A percentile compares a stretch with the other conserved stretches of the same genome.
These are phyloP conservation scores for Lontra canadensis DNA, from an alignment of 2,113 vertebrate genomes.

Conservation along the genomic window DNA sequence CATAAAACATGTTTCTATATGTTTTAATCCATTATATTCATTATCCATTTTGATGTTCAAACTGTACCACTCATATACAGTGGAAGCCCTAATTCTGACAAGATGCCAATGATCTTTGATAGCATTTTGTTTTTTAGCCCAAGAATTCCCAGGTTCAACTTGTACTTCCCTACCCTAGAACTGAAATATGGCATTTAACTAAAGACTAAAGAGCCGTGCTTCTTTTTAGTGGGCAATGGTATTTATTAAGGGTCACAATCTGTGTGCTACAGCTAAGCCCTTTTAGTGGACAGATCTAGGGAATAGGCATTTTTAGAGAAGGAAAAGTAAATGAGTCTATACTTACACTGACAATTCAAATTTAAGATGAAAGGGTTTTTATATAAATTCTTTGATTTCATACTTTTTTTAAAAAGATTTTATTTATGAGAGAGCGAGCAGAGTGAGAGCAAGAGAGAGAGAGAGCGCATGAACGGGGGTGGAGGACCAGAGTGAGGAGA, in stretches of 20 bases:
- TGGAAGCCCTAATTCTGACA: neutral
- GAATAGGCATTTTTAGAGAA: neutral
- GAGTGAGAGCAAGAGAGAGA: too few relatives aligned
- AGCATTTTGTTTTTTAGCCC: neutral
- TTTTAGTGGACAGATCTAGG: neutral
- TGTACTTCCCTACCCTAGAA: neutral
- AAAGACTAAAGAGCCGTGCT: neutral
- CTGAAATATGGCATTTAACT: neutral
- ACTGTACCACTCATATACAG: neutral
- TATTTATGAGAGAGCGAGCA: too few relatives aligned
- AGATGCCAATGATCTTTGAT: neutral
- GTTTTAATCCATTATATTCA: neutral
- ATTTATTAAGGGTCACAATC: neutral
- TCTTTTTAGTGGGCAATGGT: neutral
- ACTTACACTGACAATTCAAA: neutral
- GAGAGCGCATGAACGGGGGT: too few relatives aligned
- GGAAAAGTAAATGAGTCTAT: neutral
- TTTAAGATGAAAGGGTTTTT: neutral
- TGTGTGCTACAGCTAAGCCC: neutral
- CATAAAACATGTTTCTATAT: neutral
- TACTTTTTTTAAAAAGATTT: too few relatives aligned
- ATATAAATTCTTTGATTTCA: neutral
- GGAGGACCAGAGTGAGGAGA: too few relatives aligned
- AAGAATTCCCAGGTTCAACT: neutral
- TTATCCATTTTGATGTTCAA: neutral